phyloP scores from a whole-genome alignment of 2,113 vertebrate genomes.

The Nothoprocta pentlandii region DNA sequence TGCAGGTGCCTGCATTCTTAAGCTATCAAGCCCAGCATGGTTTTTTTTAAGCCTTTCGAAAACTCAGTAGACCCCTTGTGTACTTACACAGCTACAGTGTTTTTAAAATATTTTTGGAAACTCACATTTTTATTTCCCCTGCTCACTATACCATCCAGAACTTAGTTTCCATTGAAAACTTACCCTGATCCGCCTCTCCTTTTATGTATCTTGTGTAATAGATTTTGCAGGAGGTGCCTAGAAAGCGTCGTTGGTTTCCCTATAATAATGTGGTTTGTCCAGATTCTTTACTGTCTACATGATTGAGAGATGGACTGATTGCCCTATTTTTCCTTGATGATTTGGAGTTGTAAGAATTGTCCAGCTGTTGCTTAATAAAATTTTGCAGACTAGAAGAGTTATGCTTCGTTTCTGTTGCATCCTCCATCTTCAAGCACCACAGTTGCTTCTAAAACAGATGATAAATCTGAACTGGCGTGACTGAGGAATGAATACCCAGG shows the following conservation, averaged over 20 bases:
- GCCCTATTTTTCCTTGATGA: constrained; percentile 81
- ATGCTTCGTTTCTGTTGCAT: constrained; percentile 44
- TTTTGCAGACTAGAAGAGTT: constrained; percentile 80
- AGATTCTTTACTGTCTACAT: constrained; percentile 83
- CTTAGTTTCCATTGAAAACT: constrained; percentile 38
- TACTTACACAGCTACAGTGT: neutral
- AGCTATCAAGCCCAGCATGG: constrained; percentile 74
- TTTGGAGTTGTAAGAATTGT: constrained; percentile 86
- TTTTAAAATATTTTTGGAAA: constrained; percentile 30
- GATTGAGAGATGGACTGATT: constrained; percentile 76
- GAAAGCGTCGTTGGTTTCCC: constrained; percentile 78
- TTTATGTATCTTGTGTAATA: constrained; percentile 75
- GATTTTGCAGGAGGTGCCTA: constrained; percentile 74
- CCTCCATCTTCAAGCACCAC: constrained; percentile 59
- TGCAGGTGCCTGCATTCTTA: constrained; percentile 60
- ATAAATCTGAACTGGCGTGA: neutral
- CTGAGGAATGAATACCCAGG: neutral
- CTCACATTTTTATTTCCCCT: neutral
- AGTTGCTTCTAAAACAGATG: constrained; percentile 10
- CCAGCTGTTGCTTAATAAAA: constrained; percentile 90
- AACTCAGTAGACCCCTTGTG: neutral
- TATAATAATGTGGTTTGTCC: constrained; percentile 81
- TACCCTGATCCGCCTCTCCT: constrained; percentile 64
- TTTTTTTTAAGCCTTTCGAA: constrained; percentile 17
- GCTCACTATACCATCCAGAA: constrained; percentile 24